Evolutionary conservation across 2,797 vertebrate species (phyloP), one percentile per base, ranked within the genome.

Genomic region (Sitta carolinensis): DNA sequence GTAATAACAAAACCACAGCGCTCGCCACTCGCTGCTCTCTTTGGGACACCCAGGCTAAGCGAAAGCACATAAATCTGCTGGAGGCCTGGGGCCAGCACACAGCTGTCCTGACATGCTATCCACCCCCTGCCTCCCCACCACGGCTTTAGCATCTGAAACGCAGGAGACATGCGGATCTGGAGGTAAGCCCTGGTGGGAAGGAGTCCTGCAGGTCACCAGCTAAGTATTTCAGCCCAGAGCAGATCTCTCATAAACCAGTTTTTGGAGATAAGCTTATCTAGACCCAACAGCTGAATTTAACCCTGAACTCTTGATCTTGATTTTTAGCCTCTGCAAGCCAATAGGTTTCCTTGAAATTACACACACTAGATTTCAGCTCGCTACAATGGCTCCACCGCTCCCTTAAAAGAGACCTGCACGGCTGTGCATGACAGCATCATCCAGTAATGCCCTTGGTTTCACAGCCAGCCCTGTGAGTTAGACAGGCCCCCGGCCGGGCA

Each of bases 181-280:
- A 94, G 78, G 90, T 89, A 90, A 95, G 70, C 91, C 76, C 84
- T 69, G 66, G 92, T 88, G 92, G 87, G 93, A 95, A 94, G 70
- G 38, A 87, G 63, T 87, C 89, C 88, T 52, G 52, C 82, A 61
- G 93, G 93, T 95, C 59, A 61, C 76, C 74, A 74, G 74, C 92
- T 95, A 89, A 93, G 57, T 34, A 59, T 78, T 91, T 95, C 86
- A 94, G 91, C 91, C 89, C 52, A 42, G 88, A 88, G 93, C 95
- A 81, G 69, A 94, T 95, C 93, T 88, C 87, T 85, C 63, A 0
- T 95, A 96, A 97, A 80, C 93, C 93, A 96, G 93, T 89, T 95
- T 96, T 81, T 96, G 93, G 91, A 97, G 96, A 97, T 96, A 96
- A 97, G 91, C 93, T 96, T 95, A 94, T 95, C 92, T 95, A 91